A percentile compares a stretch with the other conserved stretches of the same genome.
Conservation (phyloP, 2,113 vertebrate species). For the Leptodactylus fuscus region DNA sequence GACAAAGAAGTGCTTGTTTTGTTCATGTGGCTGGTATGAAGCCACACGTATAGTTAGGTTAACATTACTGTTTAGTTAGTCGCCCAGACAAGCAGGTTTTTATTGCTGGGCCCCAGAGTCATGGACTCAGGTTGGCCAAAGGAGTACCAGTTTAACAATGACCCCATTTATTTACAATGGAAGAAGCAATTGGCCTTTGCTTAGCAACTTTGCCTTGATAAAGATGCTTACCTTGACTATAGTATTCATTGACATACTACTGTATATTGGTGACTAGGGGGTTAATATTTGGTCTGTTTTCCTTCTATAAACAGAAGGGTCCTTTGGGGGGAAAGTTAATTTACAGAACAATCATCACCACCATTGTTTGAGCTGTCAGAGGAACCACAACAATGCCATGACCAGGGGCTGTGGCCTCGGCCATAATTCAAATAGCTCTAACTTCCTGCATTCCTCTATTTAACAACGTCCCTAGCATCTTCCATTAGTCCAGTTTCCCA, state of each 20-base stretch:
- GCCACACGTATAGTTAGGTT: no score
- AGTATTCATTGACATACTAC: neutral
- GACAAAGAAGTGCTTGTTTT: no score
- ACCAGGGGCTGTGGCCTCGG: neutral
- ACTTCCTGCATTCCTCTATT: conserved; percentile 40
- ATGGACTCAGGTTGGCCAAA: no score
- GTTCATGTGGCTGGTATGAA: no score
- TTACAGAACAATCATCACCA: conserved; percentile 13
- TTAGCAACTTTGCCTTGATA: no score
- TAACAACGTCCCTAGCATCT: neutral
- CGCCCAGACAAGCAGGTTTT: no score
- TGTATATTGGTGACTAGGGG: neutral
- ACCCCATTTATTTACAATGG: no score
- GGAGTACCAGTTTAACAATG: no score
- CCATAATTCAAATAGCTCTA: neutral
- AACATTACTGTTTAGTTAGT: no score
- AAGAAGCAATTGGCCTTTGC: no score
- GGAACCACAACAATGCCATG: conserved; percentile 39
- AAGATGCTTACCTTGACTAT: neutral
- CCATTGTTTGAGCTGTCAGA: conserved; percentile 32
- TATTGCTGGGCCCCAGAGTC: no score
- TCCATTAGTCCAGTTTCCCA: neutral
- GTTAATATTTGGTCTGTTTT: conserved; percentile 23
- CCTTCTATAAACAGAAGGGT: neutral
- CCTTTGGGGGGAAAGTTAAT: conserved; percentile 1